Conservation (phyloP, 2,888 invertebrate species). For the Tenthredo scrophulariae region DNA sequence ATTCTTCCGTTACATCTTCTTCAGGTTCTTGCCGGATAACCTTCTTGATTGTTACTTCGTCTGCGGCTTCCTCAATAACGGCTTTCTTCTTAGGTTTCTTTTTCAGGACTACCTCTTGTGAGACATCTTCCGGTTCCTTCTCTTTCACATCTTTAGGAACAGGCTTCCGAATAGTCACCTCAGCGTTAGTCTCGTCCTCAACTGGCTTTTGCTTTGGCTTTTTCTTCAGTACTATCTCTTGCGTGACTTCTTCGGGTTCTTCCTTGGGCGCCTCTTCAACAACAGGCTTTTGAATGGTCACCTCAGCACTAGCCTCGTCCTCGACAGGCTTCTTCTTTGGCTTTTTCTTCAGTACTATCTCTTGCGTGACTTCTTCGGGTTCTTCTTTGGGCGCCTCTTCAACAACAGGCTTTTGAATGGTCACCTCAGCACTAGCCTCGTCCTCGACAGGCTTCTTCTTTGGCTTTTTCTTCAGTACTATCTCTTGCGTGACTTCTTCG, state of each 20-base stretch:
- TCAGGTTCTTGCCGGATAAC: conserved; percentile 58
- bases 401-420: too few species aligned
- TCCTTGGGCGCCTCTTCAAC: too few species aligned
- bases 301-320: too few species aligned
- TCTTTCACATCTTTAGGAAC: conserved; percentile 62
- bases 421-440: conserved; percentile 28
- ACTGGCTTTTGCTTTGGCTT: conserved; percentile 67
- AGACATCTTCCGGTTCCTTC: conserved; percentile 78
- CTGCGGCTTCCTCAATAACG: conserved; percentile 57
- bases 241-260: too few species aligned
- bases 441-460: conserved; percentile 56
- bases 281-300: too few species aligned
- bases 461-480: conserved; percentile 52
- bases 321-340: too few species aligned
- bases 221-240: conserved; percentile 65
- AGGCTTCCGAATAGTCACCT: conserved; percentile 59
- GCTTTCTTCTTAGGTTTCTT: conserved; percentile 66
- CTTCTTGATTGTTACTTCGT: conserved; percentile 68
- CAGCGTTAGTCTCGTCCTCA: conserved; percentile 65
- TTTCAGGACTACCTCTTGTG: conserved; percentile 71
- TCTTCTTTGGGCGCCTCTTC: too few species aligned
- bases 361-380: too few species aligned
- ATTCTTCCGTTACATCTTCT: conserved; percentile 65
- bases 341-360: too few species aligned
- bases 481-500: too few species aligned